Conservation (phyloP, 1,140 invertebrate species). For the Bombus fervidus region DNA sequence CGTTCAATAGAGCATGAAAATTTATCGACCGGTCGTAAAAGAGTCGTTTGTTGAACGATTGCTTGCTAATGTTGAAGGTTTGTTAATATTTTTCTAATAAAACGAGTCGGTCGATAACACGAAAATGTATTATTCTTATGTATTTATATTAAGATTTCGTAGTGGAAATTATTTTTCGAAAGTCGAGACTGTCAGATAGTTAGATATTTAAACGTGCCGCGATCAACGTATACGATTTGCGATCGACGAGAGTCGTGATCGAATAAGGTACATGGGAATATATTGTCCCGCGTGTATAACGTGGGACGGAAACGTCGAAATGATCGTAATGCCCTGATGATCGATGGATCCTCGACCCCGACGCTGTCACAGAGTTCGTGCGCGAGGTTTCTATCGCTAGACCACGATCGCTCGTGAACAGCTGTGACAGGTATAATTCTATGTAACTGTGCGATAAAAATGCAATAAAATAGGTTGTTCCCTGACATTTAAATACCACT, state of each 20-base stretch:
- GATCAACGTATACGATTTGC: constrained; percentile 63
- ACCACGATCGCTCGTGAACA: constrained; percentile 31
- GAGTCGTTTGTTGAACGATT: not conserved
- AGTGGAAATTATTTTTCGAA: not conserved
- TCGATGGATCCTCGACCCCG: constrained; percentile 52
- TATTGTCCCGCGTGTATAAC: constrained; percentile 61
- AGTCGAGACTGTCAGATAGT: not conserved
- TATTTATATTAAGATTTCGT: not conserved
- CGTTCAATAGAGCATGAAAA: constrained; percentile 36
- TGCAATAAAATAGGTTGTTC: not conserved
- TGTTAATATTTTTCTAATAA: not conserved
- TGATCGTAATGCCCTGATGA: constrained; percentile 54
- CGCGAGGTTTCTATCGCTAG: constrained; percentile 28
- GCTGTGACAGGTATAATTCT: constrained; percentile 34
- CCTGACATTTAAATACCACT: not conserved
- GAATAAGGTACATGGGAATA: constrained; percentile 70
- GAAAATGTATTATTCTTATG: not conserved
- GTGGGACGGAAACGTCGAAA: constrained; percentile 58
- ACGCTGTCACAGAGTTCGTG: constrained; percentile 23
- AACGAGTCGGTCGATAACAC: not conserved
- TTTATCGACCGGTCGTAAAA: constrained; percentile 12
- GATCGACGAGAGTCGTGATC: constrained; percentile 61
- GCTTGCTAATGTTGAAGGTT: not conserved
- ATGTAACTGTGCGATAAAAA: constrained; percentile 17
- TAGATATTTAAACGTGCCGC: constrained; percentile 2